Evolutionary conservation across 2,113 vertebrate genomes (phyloP).

Genomic region (Rhinolophus sinicus): DNA sequence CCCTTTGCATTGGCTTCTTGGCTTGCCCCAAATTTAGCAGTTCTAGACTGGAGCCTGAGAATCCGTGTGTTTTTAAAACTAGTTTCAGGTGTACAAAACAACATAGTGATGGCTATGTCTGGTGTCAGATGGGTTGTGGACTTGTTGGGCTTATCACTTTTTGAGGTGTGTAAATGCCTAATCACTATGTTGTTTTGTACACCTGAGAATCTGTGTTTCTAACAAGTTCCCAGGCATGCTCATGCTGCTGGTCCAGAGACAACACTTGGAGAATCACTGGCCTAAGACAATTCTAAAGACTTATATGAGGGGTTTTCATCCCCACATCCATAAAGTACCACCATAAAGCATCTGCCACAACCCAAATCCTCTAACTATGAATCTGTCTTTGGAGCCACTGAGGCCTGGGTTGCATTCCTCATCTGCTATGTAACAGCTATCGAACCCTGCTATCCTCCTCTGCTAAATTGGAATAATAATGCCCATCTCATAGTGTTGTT

Average conservation of each 20-base stretch:
- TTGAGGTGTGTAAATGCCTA: too few species aligned
- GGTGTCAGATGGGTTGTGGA: too few species aligned
- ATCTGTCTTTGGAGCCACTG: background rate
- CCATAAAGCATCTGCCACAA: background rate
- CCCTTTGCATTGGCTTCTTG: background rate
- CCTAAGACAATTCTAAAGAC: background rate
- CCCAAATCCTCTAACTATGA: background rate
- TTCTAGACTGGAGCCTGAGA: background rate
- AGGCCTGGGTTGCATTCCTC: background rate
- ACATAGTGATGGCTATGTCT: too few species aligned
- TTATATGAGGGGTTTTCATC: conserved; percentile 1
- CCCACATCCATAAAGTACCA: background rate
- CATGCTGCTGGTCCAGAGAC: background rate
- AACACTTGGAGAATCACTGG: background rate
- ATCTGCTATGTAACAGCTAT: background rate
- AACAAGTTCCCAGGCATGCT: background rate
- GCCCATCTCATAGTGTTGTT: background rate
- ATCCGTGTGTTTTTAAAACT: background rate
- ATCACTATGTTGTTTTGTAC: too few species aligned
- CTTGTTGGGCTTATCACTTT: too few species aligned
- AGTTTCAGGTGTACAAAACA: too few species aligned
- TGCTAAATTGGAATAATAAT: background rate
- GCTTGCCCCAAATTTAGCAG: background rate
- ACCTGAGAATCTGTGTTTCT: background rate
- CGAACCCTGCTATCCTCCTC: background rate